Base-by-base conservation (phyloP, 2,797 vertebrate genomes). In the Glossophaga mutica region DNA sequence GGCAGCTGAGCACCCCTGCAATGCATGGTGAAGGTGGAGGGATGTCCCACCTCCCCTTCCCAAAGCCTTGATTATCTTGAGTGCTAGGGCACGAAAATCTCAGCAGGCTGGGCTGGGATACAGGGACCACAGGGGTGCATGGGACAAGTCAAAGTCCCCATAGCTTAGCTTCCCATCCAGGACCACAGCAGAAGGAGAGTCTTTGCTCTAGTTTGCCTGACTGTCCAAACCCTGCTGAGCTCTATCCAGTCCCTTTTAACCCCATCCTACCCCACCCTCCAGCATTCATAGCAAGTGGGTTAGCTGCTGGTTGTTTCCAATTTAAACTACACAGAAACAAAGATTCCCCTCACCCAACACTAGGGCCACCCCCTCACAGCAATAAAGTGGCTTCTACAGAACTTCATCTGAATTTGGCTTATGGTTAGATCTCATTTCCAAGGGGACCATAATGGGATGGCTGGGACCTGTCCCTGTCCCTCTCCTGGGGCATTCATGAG, bases 91-190 rank as follows among this genome's bases (percentile, higher is more conserved):
- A 1, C 2, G 32, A 59, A 55, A 46, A 55, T 59, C 77, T 74
- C 65, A 19, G 42, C 3, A 24, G 57, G 57, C 57, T 59, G 57
- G 26, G 55, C 32, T 1, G 7, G 16, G 11, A 42, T 21, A 19
- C 16, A 2, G 29, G 37, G 42, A 26, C 4, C 10, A 34, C 1
- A 0, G 16, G 50, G 18, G 8, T 18, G 0, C 32, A 74, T 44
- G 19, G 10, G 26, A 26, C 24, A 34, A 22, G 37, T 44, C 59
- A 52, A 42, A 42, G 22, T 59, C 76, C 14, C 19, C 62, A 5
- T 24, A n/a, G 21, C 42, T 77, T 16, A 9, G n/a, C 68, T 81
- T 44, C 22, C 0, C 2, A 18, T 52, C 76, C 48, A 11, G 10
- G 15, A 90, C 5, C 16, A 11, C 65, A 62, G 77, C 16, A 10